phyloP scores from a whole-genome alignment of 2,113 vertebrate genomes.

The Atrichornis clamosus region DNA sequence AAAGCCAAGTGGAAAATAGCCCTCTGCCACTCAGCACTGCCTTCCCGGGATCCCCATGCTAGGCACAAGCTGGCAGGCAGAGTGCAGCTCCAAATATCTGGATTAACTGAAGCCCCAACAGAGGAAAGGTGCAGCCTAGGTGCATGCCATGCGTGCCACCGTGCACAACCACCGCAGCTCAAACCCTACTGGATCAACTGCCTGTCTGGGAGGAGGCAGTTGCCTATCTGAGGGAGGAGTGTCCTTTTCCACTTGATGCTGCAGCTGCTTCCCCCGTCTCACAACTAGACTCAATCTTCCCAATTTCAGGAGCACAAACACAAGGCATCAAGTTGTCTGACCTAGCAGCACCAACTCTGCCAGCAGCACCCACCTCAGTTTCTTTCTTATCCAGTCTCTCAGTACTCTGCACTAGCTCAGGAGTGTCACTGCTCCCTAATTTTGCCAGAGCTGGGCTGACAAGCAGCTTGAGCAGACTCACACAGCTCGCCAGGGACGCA shows the following conservation, averaged over 20 bases:
- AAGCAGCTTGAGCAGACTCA: background rate
- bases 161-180: background rate
- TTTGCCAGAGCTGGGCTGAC: background rate
- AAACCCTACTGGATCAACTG: accelerated
- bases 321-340: background rate
- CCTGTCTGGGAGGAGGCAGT: no score
- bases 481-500: background rate
- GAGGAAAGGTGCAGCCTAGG: background rate
- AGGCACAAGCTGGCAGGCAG: background rate
- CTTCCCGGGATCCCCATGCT: background rate
- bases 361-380: background rate
- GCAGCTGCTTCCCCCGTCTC: background rate
- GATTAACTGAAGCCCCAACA: background rate
- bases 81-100: background rate
- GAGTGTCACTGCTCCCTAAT: background rate
- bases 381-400: background rate
- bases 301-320: background rate
- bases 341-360: background rate
- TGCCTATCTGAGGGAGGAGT: background rate
- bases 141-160: accelerated
- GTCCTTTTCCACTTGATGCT: background rate
- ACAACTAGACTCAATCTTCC: background rate
- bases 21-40: background rate
- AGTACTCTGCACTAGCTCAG: background rate
- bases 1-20: background rate